Percentiles rank a stretch among this genome's conserved stretches.
phyloP scores from a whole-genome alignment of 2,113 vertebrate species.

The Ictidomys tridecemlineatus region DNA sequence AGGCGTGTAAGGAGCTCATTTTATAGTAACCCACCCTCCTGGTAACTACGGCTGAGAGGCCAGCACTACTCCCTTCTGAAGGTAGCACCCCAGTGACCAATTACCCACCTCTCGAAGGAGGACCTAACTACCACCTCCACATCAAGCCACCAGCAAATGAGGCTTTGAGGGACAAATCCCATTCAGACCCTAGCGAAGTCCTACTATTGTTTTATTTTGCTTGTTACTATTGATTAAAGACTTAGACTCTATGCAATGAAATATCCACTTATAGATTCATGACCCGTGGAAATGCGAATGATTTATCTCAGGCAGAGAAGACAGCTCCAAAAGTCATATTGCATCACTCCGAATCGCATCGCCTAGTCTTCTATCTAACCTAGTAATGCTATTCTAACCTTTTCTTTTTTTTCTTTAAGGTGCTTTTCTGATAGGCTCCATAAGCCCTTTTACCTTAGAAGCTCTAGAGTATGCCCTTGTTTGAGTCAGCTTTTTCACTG shows the following conservation, averaged over 20 bases:
- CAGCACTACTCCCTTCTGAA: not conserved
- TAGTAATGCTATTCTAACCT: not conserved
- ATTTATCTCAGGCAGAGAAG: conserved; percentile 37
- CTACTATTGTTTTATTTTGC: not conserved
- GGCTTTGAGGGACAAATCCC: not conserved
- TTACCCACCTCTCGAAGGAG: no score
- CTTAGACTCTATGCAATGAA: not conserved
- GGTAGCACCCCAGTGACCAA: not conserved
- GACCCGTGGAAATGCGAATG: not conserved
- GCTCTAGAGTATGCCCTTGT: not conserved
- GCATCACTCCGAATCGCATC: not conserved
- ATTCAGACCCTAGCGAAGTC: not conserved
- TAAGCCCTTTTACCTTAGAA: not conserved
- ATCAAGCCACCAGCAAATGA: not conserved
- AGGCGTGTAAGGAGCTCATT: not conserved
- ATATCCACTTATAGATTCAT: not conserved
- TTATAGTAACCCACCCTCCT: not conserved
- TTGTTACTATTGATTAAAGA: not conserved
- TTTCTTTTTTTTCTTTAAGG: not conserved
- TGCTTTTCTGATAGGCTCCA: not conserved
- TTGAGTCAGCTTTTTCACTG: no score
- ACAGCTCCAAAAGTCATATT: not conserved
- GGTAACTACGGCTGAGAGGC: not conserved
- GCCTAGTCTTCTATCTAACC: not conserved
- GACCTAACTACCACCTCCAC: not conserved